Conservation (phyloP, 2,797 vertebrate species). For the Nyctibius grandis region DNA sequence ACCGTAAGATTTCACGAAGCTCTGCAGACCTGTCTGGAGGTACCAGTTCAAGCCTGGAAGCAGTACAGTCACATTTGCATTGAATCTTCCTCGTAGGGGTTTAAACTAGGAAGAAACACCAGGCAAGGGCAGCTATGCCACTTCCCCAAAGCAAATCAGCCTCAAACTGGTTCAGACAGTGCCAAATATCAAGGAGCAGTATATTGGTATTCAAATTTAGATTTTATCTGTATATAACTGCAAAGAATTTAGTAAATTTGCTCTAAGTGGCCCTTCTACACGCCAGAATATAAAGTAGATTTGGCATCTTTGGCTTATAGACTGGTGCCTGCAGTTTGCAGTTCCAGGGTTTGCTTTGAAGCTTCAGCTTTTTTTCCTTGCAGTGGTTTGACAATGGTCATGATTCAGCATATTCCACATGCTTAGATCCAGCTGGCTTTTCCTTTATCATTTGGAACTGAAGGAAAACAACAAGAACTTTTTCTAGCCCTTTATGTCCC, state of each 20-base stretch:
- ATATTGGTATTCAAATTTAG: constrained; percentile 25
- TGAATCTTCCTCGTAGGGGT: neutral
- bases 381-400: neutral
- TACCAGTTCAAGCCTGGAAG: constrained; percentile 31
- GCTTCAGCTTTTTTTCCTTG: neutral
- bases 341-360: neutral
- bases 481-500: neutral
- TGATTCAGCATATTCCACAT: neutral
- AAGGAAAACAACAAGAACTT: neutral
- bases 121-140: neutral
- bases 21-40: constrained; percentile 33
- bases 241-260: constrained; percentile 29
- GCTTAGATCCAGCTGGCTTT: neutral
- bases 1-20: neutral
- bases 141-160: constrained; percentile 16
- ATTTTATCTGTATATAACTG: constrained; percentile 22
- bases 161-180: constrained; percentile 22
- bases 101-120: constrained; percentile 13
- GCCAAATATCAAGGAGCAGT: constrained; percentile 19
- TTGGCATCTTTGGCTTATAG: neutral
- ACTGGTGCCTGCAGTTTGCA: neutral
- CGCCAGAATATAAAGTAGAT: neutral
- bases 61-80: constrained; percentile 39
- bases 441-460: neutral
- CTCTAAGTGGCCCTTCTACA: constrained; percentile 2